Evolutionary conservation across 2,888 invertebrate species (phyloP), one percentile per base, ranked within the genome.

Genomic region (Spisula solida): DNA sequence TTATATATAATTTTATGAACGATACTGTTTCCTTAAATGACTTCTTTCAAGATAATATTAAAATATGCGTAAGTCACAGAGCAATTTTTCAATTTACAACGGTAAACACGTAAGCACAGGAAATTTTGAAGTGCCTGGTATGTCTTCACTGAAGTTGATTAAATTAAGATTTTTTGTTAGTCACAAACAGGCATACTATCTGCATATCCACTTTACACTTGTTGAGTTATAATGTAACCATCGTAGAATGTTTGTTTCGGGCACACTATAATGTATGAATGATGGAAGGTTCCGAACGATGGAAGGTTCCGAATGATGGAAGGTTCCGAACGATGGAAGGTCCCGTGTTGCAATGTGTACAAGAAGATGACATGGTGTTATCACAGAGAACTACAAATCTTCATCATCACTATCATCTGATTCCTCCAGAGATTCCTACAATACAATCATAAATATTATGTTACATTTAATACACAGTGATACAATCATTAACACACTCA

Each of bases 401-500:
- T 97, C 97, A 86, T 97, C 97, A 89, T 97, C 98, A 18, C 98
- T 98, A 96, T 98, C 98, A 94, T 98, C 98, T 92, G 98, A 98
- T 94, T 98, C 98, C 93, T 98, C 98, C 96, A 97, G 96, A 0
- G 99, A 98, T 95, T 98, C 98, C 96, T 96, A 95, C 8, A 95
- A 94, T 81, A 66, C 25, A n/a, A 66, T 25, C 25, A 66, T 66
- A 0, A 31, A 78, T 20, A 41, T 8, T 8, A 41, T 41, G 41
- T 41, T n/a, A n/a, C n/a, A n/a, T n/a, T n/a, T 10, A 95, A 94
- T 81, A 56, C n/a, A 56, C 18, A 56, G n/a, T 56, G n/a, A 20
- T 20, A 56, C n/a, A 10, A 56, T 56, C n/a, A 56, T 56, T 1
- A 29, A 75, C 14, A n/a, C n/a, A n/a, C n/a, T n/a, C n/a, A n/a